A percentile compares a stretch with the other conserved stretches of the same genome.
Conservation (phyloP, 2,888 invertebrate species). For the Pristionchus exspectatus region DNA sequence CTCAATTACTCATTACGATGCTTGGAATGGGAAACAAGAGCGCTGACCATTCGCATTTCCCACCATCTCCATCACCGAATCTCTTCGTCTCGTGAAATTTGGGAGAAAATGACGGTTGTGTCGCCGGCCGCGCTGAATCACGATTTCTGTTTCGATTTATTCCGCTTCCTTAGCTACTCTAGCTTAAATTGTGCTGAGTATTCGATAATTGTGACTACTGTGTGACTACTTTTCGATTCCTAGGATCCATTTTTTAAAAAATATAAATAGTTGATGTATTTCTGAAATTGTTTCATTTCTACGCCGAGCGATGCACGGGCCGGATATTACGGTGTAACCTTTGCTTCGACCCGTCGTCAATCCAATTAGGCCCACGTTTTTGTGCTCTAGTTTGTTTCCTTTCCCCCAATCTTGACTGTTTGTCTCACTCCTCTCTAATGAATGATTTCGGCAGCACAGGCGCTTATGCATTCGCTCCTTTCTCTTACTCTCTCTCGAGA, state of each 20-base stretch:
- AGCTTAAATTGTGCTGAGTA: too few relatives aligned
- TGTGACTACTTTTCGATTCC: too few relatives aligned
- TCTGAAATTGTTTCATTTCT: too few relatives aligned
- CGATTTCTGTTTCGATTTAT: conserved; percentile 4
- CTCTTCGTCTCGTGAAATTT: not conserved
- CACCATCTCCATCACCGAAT: not conserved
- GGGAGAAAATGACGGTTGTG: conserved; percentile 9
- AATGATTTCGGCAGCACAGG: conserved; percentile 6
- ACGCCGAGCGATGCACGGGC: too few relatives aligned
- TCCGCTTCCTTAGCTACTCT: not conserved
- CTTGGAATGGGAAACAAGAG: not conserved
- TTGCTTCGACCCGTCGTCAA: not conserved
- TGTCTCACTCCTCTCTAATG: conserved; percentile 18
- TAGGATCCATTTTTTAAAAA: too few relatives aligned
- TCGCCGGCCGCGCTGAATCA: not conserved
- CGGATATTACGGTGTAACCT: not conserved
- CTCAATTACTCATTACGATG: conserved; percentile 13
- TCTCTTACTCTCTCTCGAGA: not conserved
- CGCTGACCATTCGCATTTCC: not conserved
- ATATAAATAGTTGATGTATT: too few relatives aligned
- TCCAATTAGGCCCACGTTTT: conserved; percentile 34
- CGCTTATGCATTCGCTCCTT: not conserved
- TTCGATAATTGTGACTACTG: too few relatives aligned
- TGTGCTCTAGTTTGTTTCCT: not conserved
- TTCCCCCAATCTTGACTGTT: not conserved